Percentiles rank a stretch among this genome's conserved stretches.
phyloP scores from a whole-genome alignment of 2,888 invertebrate species.

The Uropetala carovei region DNA sequence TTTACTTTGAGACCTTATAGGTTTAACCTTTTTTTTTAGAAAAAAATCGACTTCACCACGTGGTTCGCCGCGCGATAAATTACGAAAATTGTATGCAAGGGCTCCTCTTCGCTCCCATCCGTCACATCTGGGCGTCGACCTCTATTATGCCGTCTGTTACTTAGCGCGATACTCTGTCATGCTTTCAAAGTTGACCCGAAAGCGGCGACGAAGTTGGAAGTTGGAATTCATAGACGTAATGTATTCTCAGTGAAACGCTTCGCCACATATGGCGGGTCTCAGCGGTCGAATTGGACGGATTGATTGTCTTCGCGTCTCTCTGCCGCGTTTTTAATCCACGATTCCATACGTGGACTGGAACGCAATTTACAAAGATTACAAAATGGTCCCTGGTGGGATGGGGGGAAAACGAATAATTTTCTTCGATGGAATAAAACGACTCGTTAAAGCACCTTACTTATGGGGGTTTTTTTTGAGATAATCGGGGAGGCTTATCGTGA shows the following conservation, averaged over 20 bases:
- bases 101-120: background rate
- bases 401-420: background rate
- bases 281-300: background rate
- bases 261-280: background rate
- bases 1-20: background rate
- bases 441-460: background rate
- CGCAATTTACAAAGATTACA: background rate
- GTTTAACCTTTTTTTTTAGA: background rate
- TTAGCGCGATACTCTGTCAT: background rate
- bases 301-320: background rate
- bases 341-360: background rate
- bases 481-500: no score
- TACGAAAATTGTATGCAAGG: background rate
- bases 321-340: background rate
- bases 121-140: background rate
- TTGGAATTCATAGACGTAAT: slow-evolving; percentile 2
- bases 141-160: background rate
- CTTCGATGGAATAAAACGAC: background rate
- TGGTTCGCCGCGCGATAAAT: background rate
- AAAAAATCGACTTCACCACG: background rate
- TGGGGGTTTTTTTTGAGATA: background rate
- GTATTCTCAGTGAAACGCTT: background rate
- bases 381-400: no score
- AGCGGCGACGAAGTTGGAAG: background rate
- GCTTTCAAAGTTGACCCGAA: slow-evolving; percentile 19